phyloP scores from a whole-genome alignment of 2,797 vertebrate species.

The Lepilemur ruficaudatus region DNA sequence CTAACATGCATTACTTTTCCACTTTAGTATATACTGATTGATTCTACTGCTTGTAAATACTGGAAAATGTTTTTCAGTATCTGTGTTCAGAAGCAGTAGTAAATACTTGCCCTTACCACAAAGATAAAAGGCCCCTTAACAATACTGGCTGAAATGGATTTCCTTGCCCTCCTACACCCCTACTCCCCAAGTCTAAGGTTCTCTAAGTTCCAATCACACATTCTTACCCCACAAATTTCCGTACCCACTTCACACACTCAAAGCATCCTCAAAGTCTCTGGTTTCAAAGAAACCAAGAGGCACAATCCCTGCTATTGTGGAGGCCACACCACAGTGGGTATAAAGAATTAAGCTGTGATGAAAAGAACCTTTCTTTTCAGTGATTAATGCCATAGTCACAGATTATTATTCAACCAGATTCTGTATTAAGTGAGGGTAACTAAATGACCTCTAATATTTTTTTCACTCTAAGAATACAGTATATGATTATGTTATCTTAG shows the following conservation, averaged over 20 bases:
- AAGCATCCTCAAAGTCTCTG: background rate
- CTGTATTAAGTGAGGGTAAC: background rate
- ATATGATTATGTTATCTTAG: constrained; percentile 13
- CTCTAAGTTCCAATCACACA: background rate
- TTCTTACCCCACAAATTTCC: background rate
- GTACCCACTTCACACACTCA: background rate
- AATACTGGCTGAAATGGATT: background rate
- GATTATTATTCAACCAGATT: background rate
- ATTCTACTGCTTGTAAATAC: background rate
- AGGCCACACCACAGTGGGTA: background rate
- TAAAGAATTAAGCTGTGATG: background rate
- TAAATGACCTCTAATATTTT: background rate
- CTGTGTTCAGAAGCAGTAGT: background rate
- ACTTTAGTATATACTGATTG: background rate
- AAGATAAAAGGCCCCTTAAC: background rate
- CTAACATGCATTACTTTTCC: background rate
- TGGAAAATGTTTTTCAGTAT: background rate
- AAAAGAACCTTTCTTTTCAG: background rate
- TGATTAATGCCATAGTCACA: background rate
- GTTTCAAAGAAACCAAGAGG: background rate
- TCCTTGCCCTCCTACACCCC: background rate
- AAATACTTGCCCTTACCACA: background rate
- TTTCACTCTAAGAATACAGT: background rate
- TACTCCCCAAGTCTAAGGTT: background rate
- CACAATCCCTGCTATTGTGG: background rate